Conservation (phyloP, 2,113 vertebrate species). For the Hydropotes inermis region DNA sequence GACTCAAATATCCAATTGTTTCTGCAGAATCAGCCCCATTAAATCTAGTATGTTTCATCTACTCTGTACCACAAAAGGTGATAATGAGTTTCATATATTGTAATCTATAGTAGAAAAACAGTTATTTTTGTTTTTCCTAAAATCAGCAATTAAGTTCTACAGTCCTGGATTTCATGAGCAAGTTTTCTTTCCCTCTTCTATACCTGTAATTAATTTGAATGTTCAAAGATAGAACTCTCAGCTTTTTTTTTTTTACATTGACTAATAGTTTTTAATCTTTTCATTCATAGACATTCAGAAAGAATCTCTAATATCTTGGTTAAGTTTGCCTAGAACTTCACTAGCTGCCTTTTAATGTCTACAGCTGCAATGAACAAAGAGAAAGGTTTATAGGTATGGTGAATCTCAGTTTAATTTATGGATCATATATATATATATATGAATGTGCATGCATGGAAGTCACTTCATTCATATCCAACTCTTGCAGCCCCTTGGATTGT, state of each 20-base stretch:
- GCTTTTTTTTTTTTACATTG: not conserved
- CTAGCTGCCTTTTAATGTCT: not conserved
- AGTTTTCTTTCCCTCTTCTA: not conserved
- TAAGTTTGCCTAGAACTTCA: not conserved
- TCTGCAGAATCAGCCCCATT: not conserved
- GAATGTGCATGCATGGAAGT: not conserved
- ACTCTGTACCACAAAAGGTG: not conserved
- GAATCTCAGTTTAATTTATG: not conserved
- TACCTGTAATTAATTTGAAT: not conserved
- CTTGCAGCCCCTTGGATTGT: not conserved
- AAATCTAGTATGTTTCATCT: not conserved
- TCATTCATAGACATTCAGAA: not conserved
- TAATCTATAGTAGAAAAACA: not conserved
- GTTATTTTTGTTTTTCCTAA: not conserved
- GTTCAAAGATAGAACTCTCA: not conserved
- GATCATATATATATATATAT: not conserved
- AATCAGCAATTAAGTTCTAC: not conserved
- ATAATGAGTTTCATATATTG: not conserved
- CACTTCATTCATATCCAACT: not conserved
- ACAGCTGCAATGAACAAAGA: not conserved
- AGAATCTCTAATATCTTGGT: not conserved
- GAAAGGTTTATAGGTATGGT: not conserved
- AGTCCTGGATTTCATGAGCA: not conserved
- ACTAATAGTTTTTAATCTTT: not conserved
- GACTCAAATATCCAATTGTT: not conserved